Evolutionary conservation across 2,113 vertebrate genomes (phyloP).

Genomic region (Struthio camelus): DNA sequence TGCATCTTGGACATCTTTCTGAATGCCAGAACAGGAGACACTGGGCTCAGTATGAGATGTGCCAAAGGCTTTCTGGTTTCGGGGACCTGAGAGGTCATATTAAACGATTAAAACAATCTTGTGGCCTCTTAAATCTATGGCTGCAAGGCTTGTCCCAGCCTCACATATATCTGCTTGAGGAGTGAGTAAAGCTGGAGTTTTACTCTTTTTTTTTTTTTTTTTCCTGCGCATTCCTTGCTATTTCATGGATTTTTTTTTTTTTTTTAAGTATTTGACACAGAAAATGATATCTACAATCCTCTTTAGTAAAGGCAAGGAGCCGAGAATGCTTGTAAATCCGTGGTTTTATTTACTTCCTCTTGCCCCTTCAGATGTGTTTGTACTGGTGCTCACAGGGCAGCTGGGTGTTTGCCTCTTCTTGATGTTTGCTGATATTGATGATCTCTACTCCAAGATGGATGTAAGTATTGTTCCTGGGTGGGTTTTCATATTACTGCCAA

Average conservation of each 20-base stretch:
- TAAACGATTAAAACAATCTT: neutral
- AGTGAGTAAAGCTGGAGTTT: neutral
- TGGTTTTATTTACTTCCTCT: neutral
- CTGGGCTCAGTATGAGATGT: neutral
- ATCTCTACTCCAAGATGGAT: constrained; percentile 75
- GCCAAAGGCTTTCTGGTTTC: neutral
- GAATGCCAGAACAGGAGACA: neutral
- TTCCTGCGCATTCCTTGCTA: neutral
- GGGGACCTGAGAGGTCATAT: neutral
- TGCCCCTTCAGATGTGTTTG: constrained; percentile 74
- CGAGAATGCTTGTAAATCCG: neutral
- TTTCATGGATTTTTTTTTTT: neutral
- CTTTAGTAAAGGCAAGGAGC: neutral
- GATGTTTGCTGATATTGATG: constrained; percentile 78
- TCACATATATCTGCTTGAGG: neutral
- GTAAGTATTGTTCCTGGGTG: constrained; percentile 68
- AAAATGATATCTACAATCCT: neutral
- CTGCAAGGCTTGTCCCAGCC: neutral
- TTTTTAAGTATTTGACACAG: neutral
- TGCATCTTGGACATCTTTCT: neutral
- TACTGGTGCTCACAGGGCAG: constrained; percentile 72
- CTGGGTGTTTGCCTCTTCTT: constrained; percentile 77
- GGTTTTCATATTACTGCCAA: neutral
- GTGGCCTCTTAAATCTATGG: neutral
- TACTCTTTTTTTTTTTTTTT: neutral